Conservation (phyloP, 1,140 invertebrate genomes). For the Aphaenogaster ashmeadi region DNA sequence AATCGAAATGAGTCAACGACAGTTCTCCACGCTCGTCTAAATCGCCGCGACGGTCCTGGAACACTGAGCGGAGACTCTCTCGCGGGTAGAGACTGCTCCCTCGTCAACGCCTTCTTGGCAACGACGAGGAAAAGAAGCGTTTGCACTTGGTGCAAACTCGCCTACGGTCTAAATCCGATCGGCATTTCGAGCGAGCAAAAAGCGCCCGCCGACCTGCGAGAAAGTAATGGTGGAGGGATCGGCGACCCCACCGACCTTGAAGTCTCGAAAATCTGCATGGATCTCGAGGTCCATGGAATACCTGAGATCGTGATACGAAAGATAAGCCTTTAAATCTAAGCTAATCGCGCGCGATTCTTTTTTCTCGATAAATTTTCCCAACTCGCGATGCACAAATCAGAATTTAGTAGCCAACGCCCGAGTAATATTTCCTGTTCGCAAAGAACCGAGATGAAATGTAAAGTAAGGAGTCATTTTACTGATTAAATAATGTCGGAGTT, state of each 20-base stretch:
- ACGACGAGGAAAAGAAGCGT: conserved; percentile 60
- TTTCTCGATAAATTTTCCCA: not conserved
- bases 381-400: not conserved
- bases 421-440: not conserved
- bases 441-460: not conserved
- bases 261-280: conserved; percentile 36
- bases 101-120: conserved; percentile 70
- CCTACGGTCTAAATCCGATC: conserved; percentile 75
- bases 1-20: conserved; percentile 66
- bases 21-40: conserved; percentile 26
- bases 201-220: conserved; percentile 50
- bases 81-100: not conserved
- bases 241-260: conserved; percentile 50
- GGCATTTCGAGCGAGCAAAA: conserved; percentile 64
- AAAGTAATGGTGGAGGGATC: conserved; percentile 55
- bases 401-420: not conserved
- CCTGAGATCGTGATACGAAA: not conserved
- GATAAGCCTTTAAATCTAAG: not conserved
- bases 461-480: not conserved
- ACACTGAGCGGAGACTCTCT: conserved; percentile 45
- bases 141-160: conserved; percentile 57
- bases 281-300: conserved; percentile 32
- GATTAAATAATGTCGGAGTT: conserved; percentile 2
- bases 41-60: conserved; percentile 34
- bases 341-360: not conserved